phyloP scores from a whole-genome alignment of 2,113 vertebrate genomes.

The Sciurus niger region DNA sequence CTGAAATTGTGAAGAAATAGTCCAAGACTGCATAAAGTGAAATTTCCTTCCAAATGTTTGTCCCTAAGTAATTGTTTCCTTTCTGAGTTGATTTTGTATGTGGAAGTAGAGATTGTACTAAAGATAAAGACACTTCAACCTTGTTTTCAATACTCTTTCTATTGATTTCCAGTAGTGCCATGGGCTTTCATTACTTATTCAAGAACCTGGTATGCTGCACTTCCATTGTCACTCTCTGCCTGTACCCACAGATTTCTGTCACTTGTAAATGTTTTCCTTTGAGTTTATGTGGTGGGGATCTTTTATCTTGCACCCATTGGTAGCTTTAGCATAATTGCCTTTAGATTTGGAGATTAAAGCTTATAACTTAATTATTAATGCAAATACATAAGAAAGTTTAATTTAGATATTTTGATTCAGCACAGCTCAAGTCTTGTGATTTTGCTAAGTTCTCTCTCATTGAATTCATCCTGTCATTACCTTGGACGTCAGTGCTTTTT shows the following conservation, averaged over 20 bases:
- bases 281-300: constrained; percentile 28
- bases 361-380: constrained; percentile 71
- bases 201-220: not conserved
- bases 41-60: constrained; percentile 31
- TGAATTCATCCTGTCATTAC: constrained; percentile 68
- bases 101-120: not conserved
- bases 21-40: not conserved
- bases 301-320: constrained; percentile 44
- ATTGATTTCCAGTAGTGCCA: constrained; percentile 22
- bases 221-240: not conserved
- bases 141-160: constrained; percentile 6
- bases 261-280: constrained; percentile 64
- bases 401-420: constrained; percentile 75
- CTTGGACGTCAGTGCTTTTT: constrained; percentile 22
- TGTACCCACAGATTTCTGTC: constrained; percentile 31
- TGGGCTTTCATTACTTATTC: constrained; percentile 50
- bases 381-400: constrained; percentile 57
- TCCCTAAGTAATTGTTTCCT: constrained; percentile 35
- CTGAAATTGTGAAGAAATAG: constrained; percentile 20
- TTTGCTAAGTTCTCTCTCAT: constrained; percentile 51
- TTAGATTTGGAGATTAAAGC: constrained; percentile 69
- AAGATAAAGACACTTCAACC: constrained; percentile 17
- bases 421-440: constrained; percentile 5
- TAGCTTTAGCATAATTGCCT: constrained; percentile 67
- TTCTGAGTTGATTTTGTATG: not conserved